These are phyloP conservation scores for Nemapogon koenigi DNA, from an alignment of 2,888 invertebrate species.

Conservation along the genomic window DNA sequence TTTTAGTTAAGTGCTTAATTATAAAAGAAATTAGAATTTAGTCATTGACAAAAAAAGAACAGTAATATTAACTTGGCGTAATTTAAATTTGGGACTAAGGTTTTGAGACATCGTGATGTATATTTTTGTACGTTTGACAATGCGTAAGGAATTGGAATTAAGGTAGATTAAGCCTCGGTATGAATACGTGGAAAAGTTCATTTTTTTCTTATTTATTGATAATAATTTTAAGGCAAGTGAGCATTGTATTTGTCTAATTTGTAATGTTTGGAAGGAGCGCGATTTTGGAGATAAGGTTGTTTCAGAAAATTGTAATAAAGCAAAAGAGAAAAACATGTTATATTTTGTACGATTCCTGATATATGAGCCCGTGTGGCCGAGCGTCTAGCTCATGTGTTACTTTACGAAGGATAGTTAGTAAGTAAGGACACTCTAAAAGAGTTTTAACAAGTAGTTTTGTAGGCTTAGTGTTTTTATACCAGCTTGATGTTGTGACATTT, in stretches of 20 bases:
- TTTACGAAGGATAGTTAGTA: conserved; percentile 55
- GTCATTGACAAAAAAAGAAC: no score
- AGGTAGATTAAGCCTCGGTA: conserved; percentile 40
- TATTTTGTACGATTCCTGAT: conserved; percentile 56
- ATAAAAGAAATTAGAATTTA: no score
- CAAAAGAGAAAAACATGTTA: conserved; percentile 49
- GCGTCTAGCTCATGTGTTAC: conserved; percentile 37
- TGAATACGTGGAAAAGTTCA: conserved; percentile 41
- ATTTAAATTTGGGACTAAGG: no score
- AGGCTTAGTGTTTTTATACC: conserved; percentile 67
- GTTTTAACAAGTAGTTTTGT: conserved; percentile 62
- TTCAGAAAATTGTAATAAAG: conserved; percentile 65
- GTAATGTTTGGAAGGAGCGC: conserved; percentile 43
- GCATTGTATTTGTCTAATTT: conserved; percentile 58
- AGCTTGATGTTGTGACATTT: conserved; percentile 66
- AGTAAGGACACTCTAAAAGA: conserved; percentile 64
- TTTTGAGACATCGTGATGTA: conserved; percentile 43
- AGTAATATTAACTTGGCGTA: no score
- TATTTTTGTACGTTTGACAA: conserved; percentile 58
- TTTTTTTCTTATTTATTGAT: conserved; percentile 42
- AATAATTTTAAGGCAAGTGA: conserved; percentile 50
- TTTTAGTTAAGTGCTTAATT: no score
- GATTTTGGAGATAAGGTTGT: conserved; percentile 39
- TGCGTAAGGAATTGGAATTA: conserved; percentile 58
- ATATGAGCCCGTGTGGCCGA: conserved; percentile 31